phyloP scores from a whole-genome alignment of 2,888 invertebrate genomes.

The Pogonocherus hispidulus region DNA sequence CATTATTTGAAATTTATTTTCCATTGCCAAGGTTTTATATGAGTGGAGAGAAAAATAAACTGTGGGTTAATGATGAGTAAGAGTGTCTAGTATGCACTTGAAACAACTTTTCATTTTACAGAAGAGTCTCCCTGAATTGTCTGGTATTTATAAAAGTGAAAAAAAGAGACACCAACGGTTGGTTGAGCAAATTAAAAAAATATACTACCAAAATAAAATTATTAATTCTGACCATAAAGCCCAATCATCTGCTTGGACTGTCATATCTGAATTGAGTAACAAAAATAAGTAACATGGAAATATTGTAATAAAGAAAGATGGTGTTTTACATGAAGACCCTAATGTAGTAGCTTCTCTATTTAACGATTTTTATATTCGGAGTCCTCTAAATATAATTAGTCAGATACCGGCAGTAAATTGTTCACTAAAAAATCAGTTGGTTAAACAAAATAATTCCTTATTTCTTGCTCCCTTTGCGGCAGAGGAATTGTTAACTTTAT shows the following conservation, averaged over 20 bases:
- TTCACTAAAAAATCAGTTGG: too few species aligned
- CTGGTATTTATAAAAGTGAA: not conserved
- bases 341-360: not conserved
- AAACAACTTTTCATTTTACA: not conserved
- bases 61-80: not conserved
- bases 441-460: too few species aligned
- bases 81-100: not conserved
- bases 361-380: not conserved
- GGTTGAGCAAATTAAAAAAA: constrained; percentile 9
- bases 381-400: not conserved
- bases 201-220: constrained; percentile 17
- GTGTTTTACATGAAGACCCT: not conserved
- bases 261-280: not conserved
- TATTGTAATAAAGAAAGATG: not conserved
- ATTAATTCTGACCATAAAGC: not conserved
- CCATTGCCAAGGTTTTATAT: not conserved
- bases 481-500: too few species aligned
- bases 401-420: not conserved
- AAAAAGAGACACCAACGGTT: not conserved
- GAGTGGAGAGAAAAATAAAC: not conserved
- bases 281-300: not conserved
- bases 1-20: not conserved
- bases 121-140: not conserved
- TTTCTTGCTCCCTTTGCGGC: too few species aligned
- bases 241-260: not conserved